A percentile compares a stretch with the other conserved stretches of the same genome.
phyloP scores from a whole-genome alignment of 1,140 invertebrate genomes.

The Harpegnathos saltator region DNA sequence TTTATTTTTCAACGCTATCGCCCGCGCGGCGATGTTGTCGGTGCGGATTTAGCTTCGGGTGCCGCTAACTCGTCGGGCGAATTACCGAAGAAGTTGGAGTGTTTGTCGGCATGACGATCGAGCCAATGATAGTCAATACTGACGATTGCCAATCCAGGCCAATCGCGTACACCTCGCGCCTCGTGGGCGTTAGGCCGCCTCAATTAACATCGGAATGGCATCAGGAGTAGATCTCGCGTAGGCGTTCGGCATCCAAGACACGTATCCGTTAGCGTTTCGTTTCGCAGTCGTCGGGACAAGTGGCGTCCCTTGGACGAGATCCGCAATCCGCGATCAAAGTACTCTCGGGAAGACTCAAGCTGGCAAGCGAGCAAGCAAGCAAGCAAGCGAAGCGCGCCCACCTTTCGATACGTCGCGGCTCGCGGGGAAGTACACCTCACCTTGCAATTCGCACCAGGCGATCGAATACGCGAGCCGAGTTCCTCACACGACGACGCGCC shows the following conservation, averaged over 20 bases:
- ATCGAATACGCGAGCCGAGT: too few relatives aligned
- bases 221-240: conserved; percentile 67
- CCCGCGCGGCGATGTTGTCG: background rate
- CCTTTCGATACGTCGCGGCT: too few relatives aligned
- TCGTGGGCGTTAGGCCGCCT: conserved; percentile 70
- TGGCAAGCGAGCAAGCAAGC: too few relatives aligned
- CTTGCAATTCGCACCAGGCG: too few relatives aligned
- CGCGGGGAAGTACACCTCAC: too few relatives aligned
- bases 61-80: conserved; percentile 64
- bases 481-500: background rate
- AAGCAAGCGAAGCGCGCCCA: too few relatives aligned
- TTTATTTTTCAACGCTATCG: conserved; percentile 56
- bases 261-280: conserved; percentile 68
- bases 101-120: conserved; percentile 58
- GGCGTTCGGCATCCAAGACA: conserved; percentile 71
- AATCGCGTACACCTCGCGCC: conserved; percentile 42
- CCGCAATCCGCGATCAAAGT: conserved; percentile 2
- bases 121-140: conserved; percentile 65
- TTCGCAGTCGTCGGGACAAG: conserved; percentile 67
- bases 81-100: conserved; percentile 54
- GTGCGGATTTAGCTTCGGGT: conserved; percentile 21
- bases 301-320: conserved; percentile 44
- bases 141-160: conserved; percentile 37
- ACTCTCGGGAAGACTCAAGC: background rate
- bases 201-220: conserved; percentile 78